Evolutionary conservation across 2,888 invertebrate species (phyloP), one percentile per base, ranked within the genome.

Genomic region (Phytoseiulus persimilis): DNA sequence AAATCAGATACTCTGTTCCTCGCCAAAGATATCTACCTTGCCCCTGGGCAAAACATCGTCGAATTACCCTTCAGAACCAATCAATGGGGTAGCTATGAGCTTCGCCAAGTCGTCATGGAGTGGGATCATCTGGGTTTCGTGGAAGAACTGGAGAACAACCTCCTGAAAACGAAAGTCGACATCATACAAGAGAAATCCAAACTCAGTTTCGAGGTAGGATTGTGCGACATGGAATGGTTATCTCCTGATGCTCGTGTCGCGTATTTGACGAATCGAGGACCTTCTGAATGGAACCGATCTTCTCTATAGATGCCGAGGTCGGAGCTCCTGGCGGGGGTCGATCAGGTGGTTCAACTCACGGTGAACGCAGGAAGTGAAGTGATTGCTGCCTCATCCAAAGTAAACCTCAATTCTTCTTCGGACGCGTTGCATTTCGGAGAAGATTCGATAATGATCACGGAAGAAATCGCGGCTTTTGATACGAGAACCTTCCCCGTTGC

Each of bases 31-130:
- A 91, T 93, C 90, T 91, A 91, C 0, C 91, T 93, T n/a, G 91
- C 92, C 90, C 93, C 94, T 31, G 94, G 94, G 87, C 91, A 91
- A 33, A 94, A 94, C 91, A 91, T 91, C n/a, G 90, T 94, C 39
- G 91, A 91, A 31, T 91, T 94, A 18, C 91, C 33, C 11, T 90
- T 90, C 89, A 32, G 89, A n/a, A 84, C 90, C 0, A 65, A 46
- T 32, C 39, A 83, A 65, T 83, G 83, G 83, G 90, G 89, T 31
- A 90, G n/a, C 33, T 90, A 90, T 46, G 33, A 33, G 32, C 46
- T 90, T 28, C 33, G 83, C 89, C 90, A 90, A 65, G 18, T 90
- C n/a, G 33, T 83, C 11, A 83, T 90, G 83, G 89, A 90, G 9
- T 90, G 90, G 90, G 45, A 90, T 32, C 33, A 83, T n/a, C 33